Evolutionary conservation across 2,797 vertebrate species (phyloP), one percentile per base, ranked within the genome.

Genomic region (Rhinophrynus dorsalis): DNA sequence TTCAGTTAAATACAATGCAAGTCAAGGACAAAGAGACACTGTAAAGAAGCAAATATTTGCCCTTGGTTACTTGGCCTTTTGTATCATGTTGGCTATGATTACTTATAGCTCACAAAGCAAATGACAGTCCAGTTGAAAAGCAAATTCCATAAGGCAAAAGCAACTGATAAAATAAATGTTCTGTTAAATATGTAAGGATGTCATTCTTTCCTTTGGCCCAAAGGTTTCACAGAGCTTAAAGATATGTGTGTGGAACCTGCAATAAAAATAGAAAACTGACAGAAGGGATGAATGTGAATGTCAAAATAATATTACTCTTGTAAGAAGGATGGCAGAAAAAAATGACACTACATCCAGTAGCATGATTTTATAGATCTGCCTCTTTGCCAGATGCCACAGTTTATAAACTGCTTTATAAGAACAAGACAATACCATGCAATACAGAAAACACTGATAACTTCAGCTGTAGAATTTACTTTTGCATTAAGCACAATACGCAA

Each of bases 251-350:
- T 83, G 78, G 82, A 87, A 81, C 84, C 82, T 81, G 82, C 81
- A 85, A 86, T 89, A 90, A 90, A 91, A 91, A 90, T 90, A 91
- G 86, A 84, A 85, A 77, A 76, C 83, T 86, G 89, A 89, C 87
- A 84, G 84, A 82, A 76, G 82, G 84, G 84, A 90, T 90, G 86
- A 87, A 89, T 89, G 84, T 89, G 83, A 75, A 74, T 89, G 89
- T 91, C 88, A 90, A 86, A 90, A 90, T 89, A 90, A 91, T 90
- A 90, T 90, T 90, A 86, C 82, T 90, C 83, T 86, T 90, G 84
- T 85, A 82, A 82, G 83, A 81, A 86, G 82, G 74, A 81, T 82
- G 84, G 87, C 80, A 86, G 86, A 77, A 86, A 86, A 59, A 89
- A 88, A 84, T 86, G 88, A 89, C 87, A 87, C 81, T 81, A 78